phyloP scores from a whole-genome alignment of 1,140 invertebrate species.

The Dendroctonus ponderosae region DNA sequence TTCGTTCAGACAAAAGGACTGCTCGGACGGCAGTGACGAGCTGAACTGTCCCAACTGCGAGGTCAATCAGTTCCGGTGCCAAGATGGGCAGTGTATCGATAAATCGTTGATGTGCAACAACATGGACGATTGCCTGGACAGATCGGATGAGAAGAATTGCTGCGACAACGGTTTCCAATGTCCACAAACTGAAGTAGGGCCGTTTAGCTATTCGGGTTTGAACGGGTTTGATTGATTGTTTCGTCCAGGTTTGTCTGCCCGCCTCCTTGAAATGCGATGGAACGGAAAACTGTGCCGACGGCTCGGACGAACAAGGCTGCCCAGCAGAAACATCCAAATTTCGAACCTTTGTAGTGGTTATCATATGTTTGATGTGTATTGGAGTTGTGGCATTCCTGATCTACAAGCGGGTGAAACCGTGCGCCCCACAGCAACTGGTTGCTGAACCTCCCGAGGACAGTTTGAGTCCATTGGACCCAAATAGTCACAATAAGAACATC shows the following conservation, averaged over 20 bases:
- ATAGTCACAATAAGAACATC: conserved; percentile 37
- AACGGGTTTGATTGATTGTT: not conserved
- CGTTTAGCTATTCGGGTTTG: no score
- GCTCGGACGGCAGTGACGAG: conserved; percentile 80
- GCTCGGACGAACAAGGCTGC: conserved; percentile 66
- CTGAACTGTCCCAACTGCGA: conserved; percentile 65
- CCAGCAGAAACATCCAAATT: conserved; percentile 12
- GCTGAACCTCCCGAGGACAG: conserved; percentile 54
- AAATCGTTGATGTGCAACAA: conserved; percentile 59
- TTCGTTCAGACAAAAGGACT: conserved; percentile 65
- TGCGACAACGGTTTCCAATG: conserved; percentile 63
- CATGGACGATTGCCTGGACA: conserved; percentile 44
- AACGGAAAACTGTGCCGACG: conserved; percentile 70
- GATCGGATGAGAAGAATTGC: conserved; percentile 47
- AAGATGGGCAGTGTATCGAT: conserved; percentile 75
- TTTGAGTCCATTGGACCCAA: conserved; percentile 44
- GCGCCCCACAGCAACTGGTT: conserved; percentile 26
- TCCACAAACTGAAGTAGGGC: conserved; percentile 53
- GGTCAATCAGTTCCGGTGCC: conserved; percentile 70
- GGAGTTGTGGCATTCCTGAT: not conserved
- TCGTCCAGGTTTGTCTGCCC: conserved; percentile 34
- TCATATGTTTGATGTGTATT: no score
- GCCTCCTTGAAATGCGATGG: conserved; percentile 59
- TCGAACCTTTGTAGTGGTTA: conserved; percentile 12
- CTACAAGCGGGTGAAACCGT: conserved; percentile 21